Percentiles rank a stretch among this genome's conserved stretches.
phyloP scores from a whole-genome alignment of 1,140 invertebrate genomes.

The Cheumatopsyche charites region DNA sequence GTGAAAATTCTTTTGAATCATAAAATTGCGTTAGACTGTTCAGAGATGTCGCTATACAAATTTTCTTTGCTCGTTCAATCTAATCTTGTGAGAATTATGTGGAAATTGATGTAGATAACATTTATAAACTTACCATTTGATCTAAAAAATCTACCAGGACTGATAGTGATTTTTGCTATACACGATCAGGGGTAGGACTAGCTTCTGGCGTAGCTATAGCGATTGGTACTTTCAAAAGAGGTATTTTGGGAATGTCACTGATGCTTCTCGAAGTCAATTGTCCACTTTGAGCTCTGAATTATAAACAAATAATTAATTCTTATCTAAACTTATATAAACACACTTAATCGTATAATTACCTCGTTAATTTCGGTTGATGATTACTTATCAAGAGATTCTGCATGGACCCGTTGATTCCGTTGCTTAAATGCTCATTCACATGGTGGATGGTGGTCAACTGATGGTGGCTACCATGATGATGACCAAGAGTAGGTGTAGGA shows the following conservation, averaged over 20 bases:
- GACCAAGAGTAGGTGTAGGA: background rate
- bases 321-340: background rate
- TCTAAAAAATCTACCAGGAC: conserved; percentile 4
- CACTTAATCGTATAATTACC: background rate
- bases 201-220: conserved; percentile 5
- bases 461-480: conserved; percentile 33
- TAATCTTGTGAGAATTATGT: background rate
- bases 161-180: background rate
- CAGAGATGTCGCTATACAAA: background rate
- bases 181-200: conserved; percentile 25
- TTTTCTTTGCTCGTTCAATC: no score
- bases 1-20: background rate
- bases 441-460: conserved; percentile 20
- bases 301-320: conserved; percentile 6
- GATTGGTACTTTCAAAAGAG: conserved; percentile 28
- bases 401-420: conserved; percentile 27
- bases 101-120: conserved; percentile 19
- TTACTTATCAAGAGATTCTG: conserved; percentile 15
- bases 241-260: conserved; percentile 21
- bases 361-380: conserved; percentile 9
- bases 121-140: conserved; percentile 3
- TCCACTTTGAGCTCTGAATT: conserved; percentile 29
- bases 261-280: conserved; percentile 14
- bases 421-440: conserved; percentile 13
- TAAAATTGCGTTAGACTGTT: background rate